Percentiles rank a stretch among this genome's conserved stretches.
Evolutionary conservation across 2,888 invertebrate genomes (phyloP).

Genomic region (Caenorhabditis sinica): DNA sequence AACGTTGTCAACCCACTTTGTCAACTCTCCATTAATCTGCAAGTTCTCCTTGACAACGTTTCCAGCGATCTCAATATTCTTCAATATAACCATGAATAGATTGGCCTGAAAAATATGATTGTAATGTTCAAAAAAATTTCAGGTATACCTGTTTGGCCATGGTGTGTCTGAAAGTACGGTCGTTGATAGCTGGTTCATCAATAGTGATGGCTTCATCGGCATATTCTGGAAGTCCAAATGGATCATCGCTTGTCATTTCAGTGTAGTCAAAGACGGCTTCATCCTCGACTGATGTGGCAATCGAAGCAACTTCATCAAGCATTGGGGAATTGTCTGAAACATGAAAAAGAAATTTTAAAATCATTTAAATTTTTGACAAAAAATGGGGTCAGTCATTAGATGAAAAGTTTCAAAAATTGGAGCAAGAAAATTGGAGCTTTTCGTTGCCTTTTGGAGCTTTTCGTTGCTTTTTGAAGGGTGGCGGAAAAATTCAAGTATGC

Average conservation of each 20-base stretch:
- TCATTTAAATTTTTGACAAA: too few relatives aligned
- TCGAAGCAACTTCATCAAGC: slow-evolving; percentile 67
- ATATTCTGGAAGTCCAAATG: slow-evolving; percentile 69
- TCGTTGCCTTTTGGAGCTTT: too few relatives aligned
- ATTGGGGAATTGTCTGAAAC: slow-evolving; percentile 54
- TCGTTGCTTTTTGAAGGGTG: background rate
- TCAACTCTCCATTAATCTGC: slow-evolving; percentile 30
- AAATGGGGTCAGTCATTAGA: too few relatives aligned
- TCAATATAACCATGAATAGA: slow-evolving; percentile 46
- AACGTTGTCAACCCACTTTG: slow-evolving; percentile 21
- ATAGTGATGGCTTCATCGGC: slow-evolving; percentile 76
- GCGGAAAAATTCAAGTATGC: too few relatives aligned
- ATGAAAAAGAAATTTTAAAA: background rate
- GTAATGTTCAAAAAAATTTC: background rate
- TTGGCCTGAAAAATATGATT: slow-evolving; percentile 58
- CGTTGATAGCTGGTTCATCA: slow-evolving; percentile 69
- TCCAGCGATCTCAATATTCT: slow-evolving; percentile 42
- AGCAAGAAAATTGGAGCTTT: too few relatives aligned
- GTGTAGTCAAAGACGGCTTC: slow-evolving; percentile 67
- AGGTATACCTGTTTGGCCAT: slow-evolving; percentile 70
- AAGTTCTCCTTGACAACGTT: slow-evolving; percentile 49
- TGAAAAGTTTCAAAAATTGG: too few relatives aligned
- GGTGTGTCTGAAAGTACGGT: slow-evolving; percentile 68
- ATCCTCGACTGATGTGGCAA: slow-evolving; percentile 70
- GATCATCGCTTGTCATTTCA: slow-evolving; percentile 62